Base-by-base conservation (phyloP, 2,113 vertebrate genomes). In the Platysternon megacephalum region DNA sequence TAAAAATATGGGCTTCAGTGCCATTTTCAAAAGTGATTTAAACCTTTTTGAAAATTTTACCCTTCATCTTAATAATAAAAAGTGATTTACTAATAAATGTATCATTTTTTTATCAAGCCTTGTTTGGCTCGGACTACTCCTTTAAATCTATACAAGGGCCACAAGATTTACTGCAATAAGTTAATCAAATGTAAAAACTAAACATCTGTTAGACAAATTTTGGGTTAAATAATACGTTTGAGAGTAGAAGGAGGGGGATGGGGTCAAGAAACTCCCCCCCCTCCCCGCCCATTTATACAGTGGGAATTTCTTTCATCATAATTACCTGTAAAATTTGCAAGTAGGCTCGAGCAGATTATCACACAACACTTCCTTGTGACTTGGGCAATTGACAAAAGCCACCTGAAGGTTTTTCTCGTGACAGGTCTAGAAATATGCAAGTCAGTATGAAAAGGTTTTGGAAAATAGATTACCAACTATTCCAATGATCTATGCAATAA, bases 171-270 rank as follows among this genome's bases (percentile, higher is more conserved):
- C 0, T 35, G 76, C 58, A 0, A 46, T 72, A 32, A 82, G 85
- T 19, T 52, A 28, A 61, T 72, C 65, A 22, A 72, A 72, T 81
- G 82, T 29, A 80, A 61, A 95, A 85, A 42, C 68, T 79, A 79
- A 91, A 94, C 8, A 32, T 22, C 39, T 22, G 65, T 90, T 86
- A 4, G 2, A 49, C 65, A 44, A 12, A 4, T 82, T 87, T 85
- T 79, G 53, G 56, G 8, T 91, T 90, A 79, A 68, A 68, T 72
- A 3, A 52, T 5, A 84, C 49, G 53, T 78, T 90, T 51, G 76
- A 56, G 78, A 78, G 74, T 86, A 76, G 56, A 29, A 32, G 53
- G 86, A 91, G 65, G 92, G 9, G 5, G 9, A 22, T 22, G 8
- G n/a, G n/a, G 35, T n/a, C 8, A 68, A 68, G 65, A n/a, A n/a